A percentile compares a stretch with the other conserved stretches of the same genome.
Evolutionary conservation across 1,140 invertebrate species (phyloP).

Genomic region (Panonychus citri): DNA sequence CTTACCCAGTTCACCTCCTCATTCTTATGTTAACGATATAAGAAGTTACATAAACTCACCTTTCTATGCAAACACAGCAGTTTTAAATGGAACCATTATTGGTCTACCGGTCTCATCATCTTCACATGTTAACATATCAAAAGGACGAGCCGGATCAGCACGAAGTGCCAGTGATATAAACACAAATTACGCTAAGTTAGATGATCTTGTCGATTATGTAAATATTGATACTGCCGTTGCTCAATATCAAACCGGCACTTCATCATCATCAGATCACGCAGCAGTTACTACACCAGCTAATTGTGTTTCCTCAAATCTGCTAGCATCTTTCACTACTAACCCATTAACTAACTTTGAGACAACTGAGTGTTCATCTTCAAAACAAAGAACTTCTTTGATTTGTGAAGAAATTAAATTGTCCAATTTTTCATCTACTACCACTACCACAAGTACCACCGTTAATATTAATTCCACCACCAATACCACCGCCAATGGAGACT

Average conservation of each 20-base stretch:
- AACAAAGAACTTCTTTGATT: neutral
- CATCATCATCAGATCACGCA: neutral
- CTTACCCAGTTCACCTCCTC: neutral
- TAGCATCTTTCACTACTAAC: too few relatives aligned
- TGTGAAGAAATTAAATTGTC: neutral
- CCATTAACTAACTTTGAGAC: neutral
- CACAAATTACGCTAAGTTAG: constrained; percentile 29
- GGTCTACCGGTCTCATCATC: neutral
- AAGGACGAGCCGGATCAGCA: neutral
- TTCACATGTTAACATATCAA: neutral
- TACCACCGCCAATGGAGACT: neutral
- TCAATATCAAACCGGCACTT: neutral
- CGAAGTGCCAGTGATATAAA: constrained; percentile 17
- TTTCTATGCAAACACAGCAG: constrained; percentile 3
- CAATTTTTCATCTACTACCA: too few relatives aligned
- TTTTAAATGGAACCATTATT: neutral
- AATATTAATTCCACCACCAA: too few relatives aligned
- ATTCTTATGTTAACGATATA: neutral
- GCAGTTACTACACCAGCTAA: too few relatives aligned
- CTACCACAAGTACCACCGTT: too few relatives aligned
- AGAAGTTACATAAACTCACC: constrained; percentile 2
- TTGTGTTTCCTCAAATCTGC: too few relatives aligned
- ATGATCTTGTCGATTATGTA: constrained; percentile 14
- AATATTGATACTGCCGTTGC: constrained; percentile 1
- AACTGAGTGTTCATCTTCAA: neutral